Conservation (phyloP, 2,888 invertebrate species). For the Capitulum mitella region DNA sequence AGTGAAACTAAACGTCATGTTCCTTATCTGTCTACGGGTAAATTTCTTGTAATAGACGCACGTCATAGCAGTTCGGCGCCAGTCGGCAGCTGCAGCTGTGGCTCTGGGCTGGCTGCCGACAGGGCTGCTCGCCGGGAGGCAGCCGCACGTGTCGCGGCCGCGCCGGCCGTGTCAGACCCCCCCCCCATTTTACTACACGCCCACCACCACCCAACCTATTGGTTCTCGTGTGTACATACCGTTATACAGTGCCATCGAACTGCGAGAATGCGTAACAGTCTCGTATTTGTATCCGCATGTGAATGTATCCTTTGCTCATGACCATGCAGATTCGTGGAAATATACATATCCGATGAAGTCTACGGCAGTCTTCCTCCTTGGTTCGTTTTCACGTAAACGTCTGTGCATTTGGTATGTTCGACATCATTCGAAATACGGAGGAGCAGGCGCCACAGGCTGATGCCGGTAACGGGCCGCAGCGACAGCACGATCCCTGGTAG, state of each 20-base stretch:
- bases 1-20: constrained; percentile 3
- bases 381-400: too few relatives aligned
- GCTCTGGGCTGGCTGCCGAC: background rate
- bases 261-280: background rate
- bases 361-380: too few relatives aligned
- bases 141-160: too few relatives aligned
- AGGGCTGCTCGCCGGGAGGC: too few relatives aligned
- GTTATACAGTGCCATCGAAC: background rate
- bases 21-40: constrained; percentile 23
- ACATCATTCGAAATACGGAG: too few relatives aligned
- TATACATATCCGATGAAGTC: constrained; percentile 21
- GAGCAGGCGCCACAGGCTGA: too few relatives aligned
- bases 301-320: constrained; percentile 8
- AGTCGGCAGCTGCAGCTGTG: background rate
- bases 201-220: background rate
- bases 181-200: background rate
- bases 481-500: too few relatives aligned
- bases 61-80: too few relatives aligned
- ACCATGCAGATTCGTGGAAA: background rate
- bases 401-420: too few relatives aligned
- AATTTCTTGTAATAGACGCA: background rate
- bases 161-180: too few relatives aligned
- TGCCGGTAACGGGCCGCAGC: too few relatives aligned
- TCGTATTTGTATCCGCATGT: background rate
- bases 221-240: background rate